Conservation (phyloP, 2,888 invertebrate genomes). For the Tachina grossa region DNA sequence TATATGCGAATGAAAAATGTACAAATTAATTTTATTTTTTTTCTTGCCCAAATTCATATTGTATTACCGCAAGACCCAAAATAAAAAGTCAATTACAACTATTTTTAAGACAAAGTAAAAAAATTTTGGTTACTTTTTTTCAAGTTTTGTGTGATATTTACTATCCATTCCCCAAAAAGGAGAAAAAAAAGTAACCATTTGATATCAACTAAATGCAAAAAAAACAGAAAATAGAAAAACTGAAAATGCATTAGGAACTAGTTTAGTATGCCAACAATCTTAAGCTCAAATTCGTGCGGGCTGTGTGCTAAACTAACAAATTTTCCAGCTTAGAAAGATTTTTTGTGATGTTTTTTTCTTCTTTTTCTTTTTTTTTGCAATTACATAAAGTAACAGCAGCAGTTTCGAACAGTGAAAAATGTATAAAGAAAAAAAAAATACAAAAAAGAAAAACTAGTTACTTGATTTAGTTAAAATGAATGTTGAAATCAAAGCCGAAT, state of each 20-base stretch:
- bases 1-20: conserved; percentile 20
- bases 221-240: conserved; percentile 21
- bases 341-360: conserved; percentile 38
- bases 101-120: conserved; percentile 45
- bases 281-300: conserved; percentile 42
- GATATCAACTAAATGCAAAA: conserved; percentile 47
- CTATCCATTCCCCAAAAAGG: conserved; percentile 55
- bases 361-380: conserved; percentile 41
- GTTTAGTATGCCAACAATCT: conserved; percentile 67
- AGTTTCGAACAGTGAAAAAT: conserved; percentile 22
- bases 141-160: conserved; percentile 57
- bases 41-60: conserved; percentile 21
- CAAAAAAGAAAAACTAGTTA: conserved; percentile 65
- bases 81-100: conserved; percentile 62
- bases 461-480: conserved; percentile 70
- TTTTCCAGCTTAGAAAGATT: conserved; percentile 62
- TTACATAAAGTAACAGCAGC: conserved; percentile 60
- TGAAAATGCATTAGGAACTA: conserved; percentile 55
- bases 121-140: conserved; percentile 27
- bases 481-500: conserved; percentile 71
- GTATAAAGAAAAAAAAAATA: conserved; percentile 23
- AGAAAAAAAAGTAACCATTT: conserved; percentile 48
- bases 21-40: conserved; percentile 58
- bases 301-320: conserved; percentile 62
- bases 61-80: conserved; percentile 27